Evolutionary conservation across 1,140 invertebrate genomes (phyloP).

Genomic region (Doryteuthis pealeii): DNA sequence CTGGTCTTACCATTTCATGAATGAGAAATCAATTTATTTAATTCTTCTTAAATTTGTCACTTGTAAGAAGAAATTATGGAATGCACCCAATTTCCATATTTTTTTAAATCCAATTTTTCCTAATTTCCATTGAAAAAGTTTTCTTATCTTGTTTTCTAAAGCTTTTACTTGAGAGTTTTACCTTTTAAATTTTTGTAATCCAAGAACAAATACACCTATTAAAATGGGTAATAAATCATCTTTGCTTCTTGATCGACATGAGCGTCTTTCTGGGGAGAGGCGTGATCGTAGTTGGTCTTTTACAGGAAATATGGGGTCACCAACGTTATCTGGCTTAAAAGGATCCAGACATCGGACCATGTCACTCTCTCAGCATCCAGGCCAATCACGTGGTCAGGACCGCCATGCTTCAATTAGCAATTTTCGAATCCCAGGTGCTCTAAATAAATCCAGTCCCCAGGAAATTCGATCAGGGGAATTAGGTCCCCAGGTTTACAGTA

Average conservation of each 20-base stretch:
- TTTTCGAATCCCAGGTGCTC: not conserved
- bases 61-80: too few relatives aligned
- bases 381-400: not conserved
- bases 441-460: not conserved
- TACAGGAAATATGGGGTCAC: not conserved
- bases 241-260: not conserved
- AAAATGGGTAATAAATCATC: constrained; percentile 12
- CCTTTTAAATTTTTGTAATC: too few relatives aligned
- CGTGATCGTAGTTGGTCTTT: constrained; percentile 11
- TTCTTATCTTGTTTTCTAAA: too few relatives aligned
- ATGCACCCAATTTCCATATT: too few relatives aligned
- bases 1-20: too few relatives aligned
- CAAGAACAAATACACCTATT: too few relatives aligned
- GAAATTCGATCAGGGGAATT: not conserved
- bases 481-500: not conserved
- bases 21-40: too few relatives aligned
- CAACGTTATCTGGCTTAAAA: constrained; percentile 8
- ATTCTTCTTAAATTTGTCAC: too few relatives aligned
- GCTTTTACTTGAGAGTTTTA: too few relatives aligned
- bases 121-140: too few relatives aligned
- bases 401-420: not conserved
- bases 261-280: not conserved
- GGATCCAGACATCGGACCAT: not conserved
- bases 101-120: too few relatives aligned
- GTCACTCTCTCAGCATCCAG: not conserved